Percentiles rank a stretch among this genome's conserved stretches.
phyloP scores from a whole-genome alignment of 2,113 vertebrate species.

The Rhipidura dahli region DNA sequence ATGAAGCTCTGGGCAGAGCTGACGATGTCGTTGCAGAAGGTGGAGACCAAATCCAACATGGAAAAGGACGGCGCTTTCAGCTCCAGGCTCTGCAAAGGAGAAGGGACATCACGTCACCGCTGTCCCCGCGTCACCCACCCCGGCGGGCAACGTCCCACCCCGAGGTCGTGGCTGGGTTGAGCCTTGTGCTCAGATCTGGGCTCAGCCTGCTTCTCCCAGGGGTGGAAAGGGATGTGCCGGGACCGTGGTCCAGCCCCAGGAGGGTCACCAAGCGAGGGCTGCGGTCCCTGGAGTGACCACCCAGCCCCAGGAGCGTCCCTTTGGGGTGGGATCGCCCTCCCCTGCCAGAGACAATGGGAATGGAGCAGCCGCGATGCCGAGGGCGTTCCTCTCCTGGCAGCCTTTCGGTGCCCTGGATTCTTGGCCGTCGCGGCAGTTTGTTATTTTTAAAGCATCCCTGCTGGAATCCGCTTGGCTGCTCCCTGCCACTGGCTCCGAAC shows the following conservation, averaged over 20 bases:
- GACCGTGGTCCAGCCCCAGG: accelerated
- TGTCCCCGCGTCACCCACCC: neutral
- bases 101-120: neutral
- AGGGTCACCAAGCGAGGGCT: neutral
- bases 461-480: constrained; percentile 65
- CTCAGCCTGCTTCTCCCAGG: neutral
- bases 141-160: accelerated
- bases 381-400: constrained; percentile 55
- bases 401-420: constrained; percentile 53
- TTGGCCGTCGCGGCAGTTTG: constrained; percentile 54
- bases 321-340: neutral
- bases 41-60: constrained; percentile 85
- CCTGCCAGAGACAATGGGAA: neutral
- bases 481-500: constrained; percentile 55
- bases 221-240: neutral
- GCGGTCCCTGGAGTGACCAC: neutral
- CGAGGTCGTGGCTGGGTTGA: accelerated
- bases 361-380: neutral
- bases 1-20: constrained; percentile 96
- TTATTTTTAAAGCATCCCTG: constrained; percentile 69
- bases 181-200: accelerated
- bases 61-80: constrained; percentile 77
- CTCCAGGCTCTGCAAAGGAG: constrained; percentile 66
- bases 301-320: neutral
- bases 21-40: constrained; percentile 91